phyloP scores from a whole-genome alignment of 1,140 invertebrate species.

The Vanessa atalanta region DNA sequence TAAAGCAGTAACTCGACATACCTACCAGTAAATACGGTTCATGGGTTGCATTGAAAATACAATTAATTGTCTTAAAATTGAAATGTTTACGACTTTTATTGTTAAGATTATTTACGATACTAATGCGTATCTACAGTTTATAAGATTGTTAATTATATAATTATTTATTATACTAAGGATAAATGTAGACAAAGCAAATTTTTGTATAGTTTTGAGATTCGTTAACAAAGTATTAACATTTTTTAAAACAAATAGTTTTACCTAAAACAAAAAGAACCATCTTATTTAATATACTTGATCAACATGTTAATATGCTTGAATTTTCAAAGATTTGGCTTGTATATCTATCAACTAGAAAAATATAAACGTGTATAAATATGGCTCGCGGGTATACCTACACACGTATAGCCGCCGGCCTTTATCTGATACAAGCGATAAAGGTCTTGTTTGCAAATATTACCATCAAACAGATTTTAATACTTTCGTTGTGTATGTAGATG shows the following conservation, averaged over 20 bases:
- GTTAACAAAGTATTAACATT: too few relatives aligned
- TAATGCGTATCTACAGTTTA: too few relatives aligned
- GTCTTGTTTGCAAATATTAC: conserved; percentile 33
- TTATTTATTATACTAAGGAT: too few relatives aligned
- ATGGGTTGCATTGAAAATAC: conserved; percentile 39
- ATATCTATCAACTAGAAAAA: neutral
- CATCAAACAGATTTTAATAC: conserved; percentile 16
- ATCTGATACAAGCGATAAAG: conserved; percentile 28
- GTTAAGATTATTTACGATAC: too few relatives aligned
- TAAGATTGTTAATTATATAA: too few relatives aligned
- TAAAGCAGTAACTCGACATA: conserved; percentile 35
- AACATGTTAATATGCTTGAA: neutral
- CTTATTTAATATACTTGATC: neutral
- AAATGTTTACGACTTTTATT: neutral
- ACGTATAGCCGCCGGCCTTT: conserved; percentile 24
- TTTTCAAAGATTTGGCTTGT: neutral
- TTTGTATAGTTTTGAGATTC: too few relatives aligned
- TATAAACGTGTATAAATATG: neutral
- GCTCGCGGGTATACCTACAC: neutral
- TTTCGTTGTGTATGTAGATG: conserved; percentile 30
- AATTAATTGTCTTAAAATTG: conserved; percentile 12
- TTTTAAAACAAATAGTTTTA: too few relatives aligned
- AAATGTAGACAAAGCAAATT: too few relatives aligned
- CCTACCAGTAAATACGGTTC: conserved; percentile 46
- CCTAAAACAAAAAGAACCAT: too few relatives aligned